Conservation (phyloP, 2,113 vertebrate species). For the Psilopsiagon aurifrons region DNA sequence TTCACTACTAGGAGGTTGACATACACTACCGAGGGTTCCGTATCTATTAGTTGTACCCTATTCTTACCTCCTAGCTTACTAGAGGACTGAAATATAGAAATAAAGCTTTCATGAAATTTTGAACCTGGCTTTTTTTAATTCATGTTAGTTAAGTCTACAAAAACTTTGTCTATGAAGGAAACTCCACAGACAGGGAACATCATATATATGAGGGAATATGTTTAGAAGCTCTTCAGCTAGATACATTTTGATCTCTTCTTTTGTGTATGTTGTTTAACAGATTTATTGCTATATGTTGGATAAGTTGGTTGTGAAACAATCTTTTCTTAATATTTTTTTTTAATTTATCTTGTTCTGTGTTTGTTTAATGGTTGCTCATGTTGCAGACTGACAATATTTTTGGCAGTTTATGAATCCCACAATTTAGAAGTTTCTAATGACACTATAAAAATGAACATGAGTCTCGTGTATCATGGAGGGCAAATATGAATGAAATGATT, state of each 20-base stretch:
- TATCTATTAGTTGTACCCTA: rapidly evolving
- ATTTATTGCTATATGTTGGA: background rate
- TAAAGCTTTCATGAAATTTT: background rate
- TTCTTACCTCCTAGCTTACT: background rate
- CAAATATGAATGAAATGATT: background rate
- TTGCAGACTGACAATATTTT: background rate
- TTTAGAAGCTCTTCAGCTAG: background rate
- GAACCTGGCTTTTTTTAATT: background rate
- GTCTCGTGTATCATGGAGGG: background rate
- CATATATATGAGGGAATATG: background rate
- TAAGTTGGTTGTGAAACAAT: background rate
- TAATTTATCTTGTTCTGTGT: background rate
- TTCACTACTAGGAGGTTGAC: background rate
- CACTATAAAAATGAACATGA: background rate
- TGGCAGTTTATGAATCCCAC: background rate
- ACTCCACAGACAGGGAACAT: background rate
- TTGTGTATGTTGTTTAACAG: background rate
- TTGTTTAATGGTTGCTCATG: background rate
- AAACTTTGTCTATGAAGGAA: background rate
- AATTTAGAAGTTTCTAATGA: background rate
- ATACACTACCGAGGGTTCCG: background rate
- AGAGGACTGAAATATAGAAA: background rate
- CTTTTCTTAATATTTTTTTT: background rate
- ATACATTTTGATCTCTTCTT: background rate
- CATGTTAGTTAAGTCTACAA: background rate